Conservation (phyloP, 2,113 vertebrate species). For the Sisor rabdophorus region DNA sequence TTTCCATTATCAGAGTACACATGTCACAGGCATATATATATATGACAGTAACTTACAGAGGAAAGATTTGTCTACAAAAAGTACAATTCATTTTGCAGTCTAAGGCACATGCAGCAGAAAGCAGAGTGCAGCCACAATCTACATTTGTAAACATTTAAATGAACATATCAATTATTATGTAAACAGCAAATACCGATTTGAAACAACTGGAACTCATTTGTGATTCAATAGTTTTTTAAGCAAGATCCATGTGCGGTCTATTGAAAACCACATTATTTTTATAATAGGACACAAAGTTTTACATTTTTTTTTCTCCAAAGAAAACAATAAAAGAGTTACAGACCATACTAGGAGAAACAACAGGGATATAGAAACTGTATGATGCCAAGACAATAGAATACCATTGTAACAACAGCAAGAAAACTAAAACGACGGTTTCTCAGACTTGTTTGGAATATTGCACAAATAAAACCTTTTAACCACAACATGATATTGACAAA, state of each 20-base stretch:
- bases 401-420: neutral
- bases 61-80: neutral
- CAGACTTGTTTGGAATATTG: neutral
- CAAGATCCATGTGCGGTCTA: no score
- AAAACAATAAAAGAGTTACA: neutral
- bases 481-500: neutral
- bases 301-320: neutral
- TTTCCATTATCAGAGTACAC: no score
- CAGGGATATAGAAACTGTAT: neutral
- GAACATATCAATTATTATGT: neutral
- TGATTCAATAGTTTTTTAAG: neutral
- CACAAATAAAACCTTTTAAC: neutral
- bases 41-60: no score
- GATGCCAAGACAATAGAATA: neutral
- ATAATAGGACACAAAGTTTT: neutral
- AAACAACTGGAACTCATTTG: neutral
- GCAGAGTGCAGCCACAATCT: neutral
- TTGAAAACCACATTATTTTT: neutral
- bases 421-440: neutral
- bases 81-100: neutral
- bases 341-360: neutral
- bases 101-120: slow-evolving; percentile 42
- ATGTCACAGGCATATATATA: no score
- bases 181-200: slow-evolving; percentile 4
- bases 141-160: slow-evolving; percentile 17